Evolutionary conservation across 2,113 vertebrate species (phyloP).

Genomic region (Hemiprocne comata): DNA sequence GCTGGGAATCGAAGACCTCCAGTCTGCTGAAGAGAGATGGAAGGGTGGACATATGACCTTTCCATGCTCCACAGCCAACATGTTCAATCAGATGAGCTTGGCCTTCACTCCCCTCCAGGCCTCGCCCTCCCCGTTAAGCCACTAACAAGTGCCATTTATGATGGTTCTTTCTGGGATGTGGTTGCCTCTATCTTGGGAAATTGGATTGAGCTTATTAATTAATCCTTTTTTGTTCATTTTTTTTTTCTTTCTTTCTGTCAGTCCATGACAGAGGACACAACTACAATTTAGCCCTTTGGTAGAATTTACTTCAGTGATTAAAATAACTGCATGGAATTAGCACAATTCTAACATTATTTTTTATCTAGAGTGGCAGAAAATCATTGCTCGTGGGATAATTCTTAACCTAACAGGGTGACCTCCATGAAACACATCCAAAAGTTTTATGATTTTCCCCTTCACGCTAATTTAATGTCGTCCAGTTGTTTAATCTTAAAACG

Average conservation of each 20-base stretch:
- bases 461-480: slow-evolving; percentile 56
- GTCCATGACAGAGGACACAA: not conserved
- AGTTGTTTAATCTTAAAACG: slow-evolving; percentile 56
- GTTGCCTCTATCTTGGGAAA: not conserved
- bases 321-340: slow-evolving; percentile 55
- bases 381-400: slow-evolving; percentile 56
- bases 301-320: slow-evolving; percentile 64
- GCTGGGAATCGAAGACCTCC: not conserved
- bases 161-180: not conserved
- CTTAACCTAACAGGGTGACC: slow-evolving; percentile 46
- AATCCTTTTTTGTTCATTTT: too few species aligned
- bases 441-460: slow-evolving; percentile 52
- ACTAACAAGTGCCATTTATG: not conserved
- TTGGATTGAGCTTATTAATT: not conserved
- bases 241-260: not conserved
- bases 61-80: not conserved
- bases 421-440: slow-evolving; percentile 37
- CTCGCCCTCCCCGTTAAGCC: not conserved
- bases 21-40: not conserved
- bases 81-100: not conserved
- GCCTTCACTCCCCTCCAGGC: not conserved
- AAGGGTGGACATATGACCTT: not conserved
- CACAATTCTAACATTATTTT: slow-evolving; percentile 1
- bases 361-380: slow-evolving; percentile 62
- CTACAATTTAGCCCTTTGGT: not conserved